phyloP scores from a whole-genome alignment of 2,797 vertebrate species.

The Numenius phaeopus region DNA sequence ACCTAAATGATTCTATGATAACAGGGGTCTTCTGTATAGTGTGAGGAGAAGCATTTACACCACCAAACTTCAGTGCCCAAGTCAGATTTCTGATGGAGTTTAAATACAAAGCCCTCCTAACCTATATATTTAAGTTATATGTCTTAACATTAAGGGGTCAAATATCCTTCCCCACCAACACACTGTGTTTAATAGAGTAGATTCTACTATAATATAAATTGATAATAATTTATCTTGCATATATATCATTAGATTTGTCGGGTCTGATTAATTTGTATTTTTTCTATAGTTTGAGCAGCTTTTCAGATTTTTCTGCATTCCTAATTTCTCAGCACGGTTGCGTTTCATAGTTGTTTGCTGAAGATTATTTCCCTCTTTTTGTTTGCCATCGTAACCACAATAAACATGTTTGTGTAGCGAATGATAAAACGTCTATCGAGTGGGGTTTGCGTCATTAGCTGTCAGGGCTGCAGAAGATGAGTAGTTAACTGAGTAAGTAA shows the following conservation, averaged over 20 bases:
- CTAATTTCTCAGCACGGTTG: neutral
- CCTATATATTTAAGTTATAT: neutral
- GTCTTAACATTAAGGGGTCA: neutral
- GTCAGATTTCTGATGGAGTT: neutral
- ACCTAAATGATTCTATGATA: neutral
- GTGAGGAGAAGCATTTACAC: neutral
- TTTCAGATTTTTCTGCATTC: neutral
- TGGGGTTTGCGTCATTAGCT: neutral
- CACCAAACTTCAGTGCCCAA: neutral
- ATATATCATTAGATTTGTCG: neutral
- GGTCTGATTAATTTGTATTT: neutral
- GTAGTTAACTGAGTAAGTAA: slow-evolving; percentile 83
- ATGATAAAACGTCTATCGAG: neutral
- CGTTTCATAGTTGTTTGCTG: neutral
- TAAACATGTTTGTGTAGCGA: slow-evolving; percentile 1
- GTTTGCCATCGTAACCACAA: neutral
- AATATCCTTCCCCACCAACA: neutral
- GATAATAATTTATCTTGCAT: neutral
- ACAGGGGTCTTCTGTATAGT: neutral
- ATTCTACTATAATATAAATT: neutral
- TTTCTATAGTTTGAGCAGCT: neutral
- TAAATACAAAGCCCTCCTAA: neutral
- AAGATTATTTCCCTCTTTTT: neutral
- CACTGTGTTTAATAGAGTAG: neutral
- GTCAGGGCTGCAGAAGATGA: slow-evolving; percentile 64